phyloP scores from a whole-genome alignment of 2,113 vertebrate genomes.

The Sturnus vulgaris region DNA sequence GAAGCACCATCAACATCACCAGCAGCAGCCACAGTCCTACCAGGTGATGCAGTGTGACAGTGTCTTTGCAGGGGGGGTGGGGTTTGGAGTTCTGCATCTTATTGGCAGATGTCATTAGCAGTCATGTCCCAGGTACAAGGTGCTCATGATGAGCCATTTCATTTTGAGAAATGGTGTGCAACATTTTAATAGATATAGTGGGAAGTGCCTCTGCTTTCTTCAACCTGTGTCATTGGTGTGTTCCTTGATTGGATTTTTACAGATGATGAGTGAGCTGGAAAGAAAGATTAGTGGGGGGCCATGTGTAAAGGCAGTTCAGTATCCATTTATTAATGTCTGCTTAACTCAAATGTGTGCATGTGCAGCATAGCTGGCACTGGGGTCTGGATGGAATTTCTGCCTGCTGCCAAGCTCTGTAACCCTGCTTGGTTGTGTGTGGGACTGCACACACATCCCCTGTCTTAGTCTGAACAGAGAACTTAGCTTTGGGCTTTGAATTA shows the following conservation, averaged over 20 bases:
- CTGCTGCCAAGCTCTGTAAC: not conserved
- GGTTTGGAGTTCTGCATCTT: not conserved
- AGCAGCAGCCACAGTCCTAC: conserved; percentile 8
- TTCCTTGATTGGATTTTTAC: not conserved
- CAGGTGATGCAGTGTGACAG: conserved; percentile 39
- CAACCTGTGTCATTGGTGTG: not conserved
- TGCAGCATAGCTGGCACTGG: not conserved
- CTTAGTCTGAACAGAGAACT: not conserved
- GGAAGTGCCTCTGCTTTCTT: not conserved
- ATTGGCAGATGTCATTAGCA: not conserved
- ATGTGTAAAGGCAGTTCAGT: not conserved
- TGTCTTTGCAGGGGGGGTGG: not conserved
- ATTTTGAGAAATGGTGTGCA: not conserved
- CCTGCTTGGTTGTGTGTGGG: not conserved
- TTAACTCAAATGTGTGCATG: not conserved
- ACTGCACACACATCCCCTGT: not conserved
- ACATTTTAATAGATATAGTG: not conserved
- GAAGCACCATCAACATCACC: not conserved
- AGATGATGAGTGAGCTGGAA: not conserved
- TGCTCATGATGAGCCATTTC: not conserved
- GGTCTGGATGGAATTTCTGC: not conserved
- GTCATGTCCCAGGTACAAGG: not conserved
- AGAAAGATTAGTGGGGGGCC: not conserved
- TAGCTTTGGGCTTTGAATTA: not conserved
- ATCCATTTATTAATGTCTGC: not conserved